phyloP scores from a whole-genome alignment of 2,888 invertebrate genomes.

The Luffia ferchaultella region DNA sequence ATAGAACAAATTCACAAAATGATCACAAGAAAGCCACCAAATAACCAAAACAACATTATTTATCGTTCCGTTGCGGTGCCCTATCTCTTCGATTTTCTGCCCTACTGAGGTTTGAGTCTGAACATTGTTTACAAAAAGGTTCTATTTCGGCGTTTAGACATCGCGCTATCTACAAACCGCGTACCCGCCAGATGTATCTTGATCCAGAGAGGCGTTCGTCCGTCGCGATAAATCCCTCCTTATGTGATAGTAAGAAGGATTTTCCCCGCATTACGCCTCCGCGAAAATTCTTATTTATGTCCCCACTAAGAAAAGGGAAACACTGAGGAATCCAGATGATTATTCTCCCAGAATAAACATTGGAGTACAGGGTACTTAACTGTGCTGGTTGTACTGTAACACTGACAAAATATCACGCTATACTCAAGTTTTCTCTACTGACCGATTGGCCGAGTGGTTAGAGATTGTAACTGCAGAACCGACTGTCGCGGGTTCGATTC shows the following conservation, averaged over 20 bases:
- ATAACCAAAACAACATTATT: too few relatives aligned
- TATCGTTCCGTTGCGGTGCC: too few relatives aligned
- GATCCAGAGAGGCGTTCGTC: conserved; percentile 1
- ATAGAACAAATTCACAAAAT: too few relatives aligned
- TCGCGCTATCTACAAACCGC: neutral
- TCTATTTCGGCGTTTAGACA: neutral
- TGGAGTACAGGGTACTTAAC: too few relatives aligned
- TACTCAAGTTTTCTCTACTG: too few relatives aligned
- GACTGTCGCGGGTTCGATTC: too few relatives aligned
- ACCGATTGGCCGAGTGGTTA: too few relatives aligned
- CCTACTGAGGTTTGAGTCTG: neutral
- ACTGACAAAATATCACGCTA: too few relatives aligned
- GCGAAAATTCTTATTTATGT: conserved; percentile 52
- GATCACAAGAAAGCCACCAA: too few relatives aligned
- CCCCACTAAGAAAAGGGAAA: conserved; percentile 22
- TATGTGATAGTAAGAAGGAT: conserved; percentile 42
- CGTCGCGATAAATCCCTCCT: conserved; percentile 41
- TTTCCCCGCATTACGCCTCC: conserved; percentile 30
- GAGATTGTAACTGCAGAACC: too few relatives aligned
- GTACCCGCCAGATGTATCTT: neutral
- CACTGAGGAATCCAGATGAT: conserved; percentile 16
- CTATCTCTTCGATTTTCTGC: neutral
- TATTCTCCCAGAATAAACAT: neutral
- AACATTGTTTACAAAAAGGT: neutral
- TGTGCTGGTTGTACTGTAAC: too few relatives aligned